Evolutionary conservation across 2,113 vertebrate species (phyloP).

Genomic region (Picathartes gymnocephalus): DNA sequence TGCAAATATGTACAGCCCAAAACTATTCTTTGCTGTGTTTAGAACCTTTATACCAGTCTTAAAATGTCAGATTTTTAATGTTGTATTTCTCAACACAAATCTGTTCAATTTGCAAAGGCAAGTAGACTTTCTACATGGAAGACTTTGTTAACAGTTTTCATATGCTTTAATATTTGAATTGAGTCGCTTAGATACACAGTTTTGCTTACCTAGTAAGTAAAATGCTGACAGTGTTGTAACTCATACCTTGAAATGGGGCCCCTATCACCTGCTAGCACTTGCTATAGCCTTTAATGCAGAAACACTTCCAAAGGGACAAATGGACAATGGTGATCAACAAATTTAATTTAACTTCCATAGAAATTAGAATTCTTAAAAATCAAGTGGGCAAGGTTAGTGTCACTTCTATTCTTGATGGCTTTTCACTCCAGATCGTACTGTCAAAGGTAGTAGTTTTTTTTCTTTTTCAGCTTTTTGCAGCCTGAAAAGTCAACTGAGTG

Average conservation of each 20-base stretch:
- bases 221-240: constrained; percentile 21
- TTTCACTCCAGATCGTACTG: background rate
- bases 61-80: background rate
- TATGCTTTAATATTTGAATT: constrained; percentile 32
- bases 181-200: background rate
- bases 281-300: background rate
- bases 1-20: background rate
- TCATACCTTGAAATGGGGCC: background rate
- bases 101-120: background rate
- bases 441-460: background rate
- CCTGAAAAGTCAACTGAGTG: background rate
- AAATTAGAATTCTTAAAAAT: background rate
- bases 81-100: background rate
- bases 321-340: background rate
- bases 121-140: constrained; percentile 1
- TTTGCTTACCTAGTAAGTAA: constrained; percentile 29
- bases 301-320: background rate
- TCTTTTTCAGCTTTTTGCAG: background rate
- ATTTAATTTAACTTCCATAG: background rate
- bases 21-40: background rate
- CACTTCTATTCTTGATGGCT: background rate
- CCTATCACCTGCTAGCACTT: background rate
- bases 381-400: background rate
- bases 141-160: background rate
- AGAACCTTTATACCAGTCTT: background rate